A percentile compares a stretch with the other conserved stretches of the same genome.
These are phyloP conservation scores for Siderastrea siderea DNA, from an alignment of 92 coral and sea anemone species.

Conservation along the genomic window DNA sequence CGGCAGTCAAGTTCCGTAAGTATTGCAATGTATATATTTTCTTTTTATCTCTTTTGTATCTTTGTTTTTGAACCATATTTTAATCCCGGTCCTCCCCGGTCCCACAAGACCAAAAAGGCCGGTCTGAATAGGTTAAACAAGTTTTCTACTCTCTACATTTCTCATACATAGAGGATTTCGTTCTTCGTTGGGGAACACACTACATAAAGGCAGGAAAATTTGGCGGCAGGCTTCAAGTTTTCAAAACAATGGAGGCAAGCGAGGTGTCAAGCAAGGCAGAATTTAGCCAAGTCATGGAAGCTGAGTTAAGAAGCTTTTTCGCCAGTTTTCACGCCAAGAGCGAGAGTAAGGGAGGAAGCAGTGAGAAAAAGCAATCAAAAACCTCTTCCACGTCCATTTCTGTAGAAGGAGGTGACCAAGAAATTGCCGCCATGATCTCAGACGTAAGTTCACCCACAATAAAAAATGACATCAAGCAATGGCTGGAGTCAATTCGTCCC, in stretches of 20 bases:
- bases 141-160: too few relatives aligned
- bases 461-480: neutral
- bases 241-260: constrained; percentile 9
- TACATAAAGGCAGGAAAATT: constrained; percentile 35
- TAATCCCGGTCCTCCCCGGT: too few relatives aligned
- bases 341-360: neutral
- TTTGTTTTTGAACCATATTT: too few relatives aligned
- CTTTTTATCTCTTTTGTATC: too few relatives aligned
- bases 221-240: constrained; percentile 30
- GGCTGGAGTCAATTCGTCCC: neutral
- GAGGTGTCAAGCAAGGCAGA: neutral
- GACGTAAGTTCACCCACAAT: neutral
- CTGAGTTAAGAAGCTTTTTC: constrained; percentile 19
- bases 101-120: too few relatives aligned
- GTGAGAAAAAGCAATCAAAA: neutral
- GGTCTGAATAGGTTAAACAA: too few relatives aligned
- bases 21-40: too few relatives aligned
- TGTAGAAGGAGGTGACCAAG: neutral
- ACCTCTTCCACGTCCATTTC: neutral
- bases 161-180: constrained; percentile 15
- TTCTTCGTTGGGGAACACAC: constrained; percentile 47
- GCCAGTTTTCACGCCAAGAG: constrained; percentile 27
- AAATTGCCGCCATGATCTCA: constrained; percentile 9
- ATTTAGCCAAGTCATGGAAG: neutral
- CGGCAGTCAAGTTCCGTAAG: too few relatives aligned